These are phyloP conservation scores for Fukomys damarensis DNA, from an alignment of 2,113 vertebrate genomes.

Conservation along the genomic window DNA sequence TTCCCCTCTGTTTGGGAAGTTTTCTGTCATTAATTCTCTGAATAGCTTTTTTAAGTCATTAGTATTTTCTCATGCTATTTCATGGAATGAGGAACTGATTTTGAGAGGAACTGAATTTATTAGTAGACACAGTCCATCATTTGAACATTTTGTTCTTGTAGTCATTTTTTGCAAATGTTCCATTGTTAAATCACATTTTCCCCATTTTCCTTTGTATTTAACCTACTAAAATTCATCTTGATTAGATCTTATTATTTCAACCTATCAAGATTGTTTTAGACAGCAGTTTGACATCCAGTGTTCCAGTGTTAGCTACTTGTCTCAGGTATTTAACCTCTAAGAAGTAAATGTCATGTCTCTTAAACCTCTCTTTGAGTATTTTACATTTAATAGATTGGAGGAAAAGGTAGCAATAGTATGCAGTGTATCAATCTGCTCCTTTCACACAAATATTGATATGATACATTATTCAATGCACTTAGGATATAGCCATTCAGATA, in stretches of 20 bases:
- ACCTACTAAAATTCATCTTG: slow-evolving; percentile 25
- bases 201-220: slow-evolving; percentile 32
- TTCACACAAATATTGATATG: neutral
- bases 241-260: slow-evolving; percentile 49
- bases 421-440: neutral
- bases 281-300: neutral
- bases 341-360: neutral
- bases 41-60: too few relatives aligned
- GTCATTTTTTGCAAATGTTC: neutral
- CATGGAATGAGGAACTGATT: neutral
- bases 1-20: too few relatives aligned
- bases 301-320: slow-evolving; percentile 3
- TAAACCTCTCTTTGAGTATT: neutral
- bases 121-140: neutral
- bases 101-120: neutral
- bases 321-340: neutral
- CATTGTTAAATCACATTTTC: neutral
- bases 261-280: slow-evolving; percentile 36
- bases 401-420: neutral
- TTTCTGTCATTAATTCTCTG: too few relatives aligned
- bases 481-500: slow-evolving; percentile 14
- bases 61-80: too few relatives aligned
- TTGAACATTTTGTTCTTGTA: neutral
- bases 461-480: neutral
- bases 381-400: slow-evolving; percentile 15